These are phyloP conservation scores for Nomada goodeniana DNA, from an alignment of 2,888 invertebrate species.

Conservation along the genomic window DNA sequence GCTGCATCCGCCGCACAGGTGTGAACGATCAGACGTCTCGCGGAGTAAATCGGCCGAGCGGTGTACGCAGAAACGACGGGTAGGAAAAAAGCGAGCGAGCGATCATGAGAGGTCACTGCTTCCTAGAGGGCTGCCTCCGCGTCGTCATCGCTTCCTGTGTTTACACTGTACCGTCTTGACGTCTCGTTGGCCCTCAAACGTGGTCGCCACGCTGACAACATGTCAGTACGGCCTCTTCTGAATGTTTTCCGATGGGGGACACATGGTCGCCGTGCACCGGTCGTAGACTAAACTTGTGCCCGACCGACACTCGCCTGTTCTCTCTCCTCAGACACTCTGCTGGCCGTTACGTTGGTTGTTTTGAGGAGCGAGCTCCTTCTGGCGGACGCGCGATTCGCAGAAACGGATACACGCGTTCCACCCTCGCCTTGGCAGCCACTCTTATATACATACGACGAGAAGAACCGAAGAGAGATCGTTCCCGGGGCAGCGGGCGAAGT, in stretches of 20 bases:
- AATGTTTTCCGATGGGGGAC: conserved; percentile 74
- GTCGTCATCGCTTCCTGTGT: conserved; percentile 74
- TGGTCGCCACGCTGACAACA: conserved; percentile 75
- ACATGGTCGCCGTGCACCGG: conserved; percentile 73
- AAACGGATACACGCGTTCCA: conserved; percentile 52
- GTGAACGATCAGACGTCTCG: conserved; percentile 45
- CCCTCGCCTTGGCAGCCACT: conserved; percentile 5
- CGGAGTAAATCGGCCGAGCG: background rate
- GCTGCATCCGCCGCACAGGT: conserved; percentile 31
- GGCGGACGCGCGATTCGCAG: conserved; percentile 46
- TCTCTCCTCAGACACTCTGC: background rate
- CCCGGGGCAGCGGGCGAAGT: conserved; percentile 37
- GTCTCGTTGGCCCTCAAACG: conserved; percentile 70
- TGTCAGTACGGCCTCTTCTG: conserved; percentile 74
- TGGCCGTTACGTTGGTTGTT: conserved; percentile 30
- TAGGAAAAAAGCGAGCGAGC: conserved; percentile 28
- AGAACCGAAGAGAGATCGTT: conserved; percentile 38
- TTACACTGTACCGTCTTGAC: conserved; percentile 71
- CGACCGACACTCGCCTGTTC: conserved; percentile 14
- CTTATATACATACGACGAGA: background rate
- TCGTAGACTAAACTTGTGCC: conserved; percentile 71
- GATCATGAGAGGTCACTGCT: conserved; percentile 69
- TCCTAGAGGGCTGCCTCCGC: conserved; percentile 71
- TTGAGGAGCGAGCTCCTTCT: conserved; percentile 40
- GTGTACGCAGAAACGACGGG: conserved; percentile 2